phyloP scores from a whole-genome alignment of 1,140 invertebrate species.

The Macrobrachium rosenbergii region DNA sequence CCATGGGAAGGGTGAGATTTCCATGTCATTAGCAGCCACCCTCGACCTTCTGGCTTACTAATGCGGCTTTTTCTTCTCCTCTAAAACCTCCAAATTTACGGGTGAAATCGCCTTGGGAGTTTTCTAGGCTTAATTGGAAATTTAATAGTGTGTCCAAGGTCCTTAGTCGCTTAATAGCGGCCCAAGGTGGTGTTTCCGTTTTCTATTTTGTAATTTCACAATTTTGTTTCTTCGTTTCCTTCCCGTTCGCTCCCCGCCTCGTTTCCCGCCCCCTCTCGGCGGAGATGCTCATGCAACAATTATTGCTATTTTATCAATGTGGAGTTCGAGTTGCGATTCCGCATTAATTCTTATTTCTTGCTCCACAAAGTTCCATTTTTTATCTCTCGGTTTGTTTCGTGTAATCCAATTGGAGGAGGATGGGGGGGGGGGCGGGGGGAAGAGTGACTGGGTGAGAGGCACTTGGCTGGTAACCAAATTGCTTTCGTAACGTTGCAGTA shows the following conservation, averaged over 20 bases:
- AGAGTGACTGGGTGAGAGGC: too few relatives aligned
- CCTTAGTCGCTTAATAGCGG: slow-evolving; percentile 63
- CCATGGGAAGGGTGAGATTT: slow-evolving; percentile 23
- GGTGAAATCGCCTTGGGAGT: slow-evolving; percentile 64
- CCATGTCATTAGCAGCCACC: not conserved
- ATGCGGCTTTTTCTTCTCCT: slow-evolving; percentile 43
- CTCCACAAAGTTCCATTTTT: too few relatives aligned
- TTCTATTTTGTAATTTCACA: slow-evolving; percentile 39
- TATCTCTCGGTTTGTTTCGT: too few relatives aligned
- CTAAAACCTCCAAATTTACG: slow-evolving; percentile 63
- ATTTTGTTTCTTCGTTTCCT: slow-evolving; percentile 26
- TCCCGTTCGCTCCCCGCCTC: not conserved
- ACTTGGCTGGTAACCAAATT: too few relatives aligned
- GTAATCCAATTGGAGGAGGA: too few relatives aligned
- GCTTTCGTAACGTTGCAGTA: too few relatives aligned
- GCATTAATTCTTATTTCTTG: too few relatives aligned
- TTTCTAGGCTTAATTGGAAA: slow-evolving; percentile 64
- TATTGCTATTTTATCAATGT: too few relatives aligned
- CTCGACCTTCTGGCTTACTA: slow-evolving; percentile 39
- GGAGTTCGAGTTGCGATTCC: too few relatives aligned
- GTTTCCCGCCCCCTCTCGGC: not conserved
- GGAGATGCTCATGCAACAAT: not conserved
- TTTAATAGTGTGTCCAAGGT: slow-evolving; percentile 63
- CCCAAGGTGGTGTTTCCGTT: slow-evolving; percentile 43
- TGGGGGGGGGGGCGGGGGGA: too few relatives aligned